Evolutionary conservation across 2,113 vertebrate species (phyloP).

Genomic region (Falco punctatus): DNA sequence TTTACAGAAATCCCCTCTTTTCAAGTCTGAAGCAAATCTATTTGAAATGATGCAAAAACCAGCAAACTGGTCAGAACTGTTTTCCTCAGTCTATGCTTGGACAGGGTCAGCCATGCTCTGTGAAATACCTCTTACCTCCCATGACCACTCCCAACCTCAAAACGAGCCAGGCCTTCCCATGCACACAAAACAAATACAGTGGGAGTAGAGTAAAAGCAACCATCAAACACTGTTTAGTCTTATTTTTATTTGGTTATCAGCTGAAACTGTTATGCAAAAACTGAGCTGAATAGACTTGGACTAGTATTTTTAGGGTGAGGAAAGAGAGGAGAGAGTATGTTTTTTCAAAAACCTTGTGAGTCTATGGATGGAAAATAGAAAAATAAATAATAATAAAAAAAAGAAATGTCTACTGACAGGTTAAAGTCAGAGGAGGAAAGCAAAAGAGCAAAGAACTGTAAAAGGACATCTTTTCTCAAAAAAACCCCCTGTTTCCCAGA

Average conservation of each 20-base stretch:
- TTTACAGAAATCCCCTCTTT: background rate
- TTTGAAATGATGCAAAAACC: background rate
- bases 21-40: background rate
- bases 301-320: background rate
- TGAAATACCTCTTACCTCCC: background rate
- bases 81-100: background rate
- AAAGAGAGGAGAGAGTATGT: background rate
- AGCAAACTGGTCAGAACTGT: background rate
- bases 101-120: accelerated
- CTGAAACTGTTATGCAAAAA: background rate
- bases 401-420: background rate
- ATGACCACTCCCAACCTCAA: background rate
- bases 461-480: background rate
- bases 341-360: background rate
- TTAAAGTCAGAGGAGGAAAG: background rate
- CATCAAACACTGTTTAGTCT: background rate
- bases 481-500: background rate
- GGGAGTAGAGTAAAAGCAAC: background rate
- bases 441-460: background rate
- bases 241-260: background rate
- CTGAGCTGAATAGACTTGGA: background rate
- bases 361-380: background rate
- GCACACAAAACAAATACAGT: background rate
- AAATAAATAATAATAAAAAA: no score
- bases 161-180: background rate